Conservation (phyloP, 2,888 invertebrate genomes). For the Scaptomyza caliginosa region DNA sequence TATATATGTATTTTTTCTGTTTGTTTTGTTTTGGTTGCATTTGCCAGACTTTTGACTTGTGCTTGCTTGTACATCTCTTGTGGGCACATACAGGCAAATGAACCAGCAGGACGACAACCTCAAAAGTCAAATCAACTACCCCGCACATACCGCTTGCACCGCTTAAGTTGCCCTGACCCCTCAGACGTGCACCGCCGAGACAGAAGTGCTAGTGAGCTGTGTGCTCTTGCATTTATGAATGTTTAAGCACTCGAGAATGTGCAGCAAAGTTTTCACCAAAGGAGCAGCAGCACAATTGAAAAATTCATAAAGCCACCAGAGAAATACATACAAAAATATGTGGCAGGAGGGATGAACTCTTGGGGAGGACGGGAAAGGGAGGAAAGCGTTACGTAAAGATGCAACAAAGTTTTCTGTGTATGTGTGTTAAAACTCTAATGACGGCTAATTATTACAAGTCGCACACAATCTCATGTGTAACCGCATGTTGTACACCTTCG, state of each 20-base stretch:
- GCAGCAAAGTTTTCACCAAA: conserved; percentile 41
- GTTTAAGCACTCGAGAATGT: conserved; percentile 65
- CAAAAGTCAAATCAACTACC: conserved; percentile 42
- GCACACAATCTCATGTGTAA: conserved; percentile 28
- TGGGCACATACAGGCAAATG: conserved; percentile 49
- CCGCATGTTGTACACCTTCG: conserved; percentile 6
- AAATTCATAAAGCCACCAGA: conserved; percentile 68
- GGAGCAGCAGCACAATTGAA: conserved; percentile 65
- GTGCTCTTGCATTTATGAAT: conserved; percentile 75
- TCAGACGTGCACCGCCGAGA: neutral
- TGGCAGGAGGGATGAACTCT: neutral
- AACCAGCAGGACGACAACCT: conserved; percentile 67
- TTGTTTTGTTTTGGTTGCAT: conserved; percentile 67
- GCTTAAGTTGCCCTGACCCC: neutral
- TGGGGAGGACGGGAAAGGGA: neutral
- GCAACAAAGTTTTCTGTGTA: conserved; percentile 4
- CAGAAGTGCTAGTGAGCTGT: conserved; percentile 59
- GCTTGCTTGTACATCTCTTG: conserved; percentile 44
- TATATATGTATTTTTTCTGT: conserved; percentile 22
- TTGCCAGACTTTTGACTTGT: conserved; percentile 65
- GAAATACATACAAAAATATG: conserved; percentile 48
- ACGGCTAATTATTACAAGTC: conserved; percentile 65
- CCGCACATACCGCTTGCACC: neutral
- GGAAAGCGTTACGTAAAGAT: conserved; percentile 14
- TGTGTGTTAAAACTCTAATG: conserved; percentile 54